phyloP scores from a whole-genome alignment of 37 sponge, comb jelly and placozoan species.

The Cliona cf. orientalis region DNA sequence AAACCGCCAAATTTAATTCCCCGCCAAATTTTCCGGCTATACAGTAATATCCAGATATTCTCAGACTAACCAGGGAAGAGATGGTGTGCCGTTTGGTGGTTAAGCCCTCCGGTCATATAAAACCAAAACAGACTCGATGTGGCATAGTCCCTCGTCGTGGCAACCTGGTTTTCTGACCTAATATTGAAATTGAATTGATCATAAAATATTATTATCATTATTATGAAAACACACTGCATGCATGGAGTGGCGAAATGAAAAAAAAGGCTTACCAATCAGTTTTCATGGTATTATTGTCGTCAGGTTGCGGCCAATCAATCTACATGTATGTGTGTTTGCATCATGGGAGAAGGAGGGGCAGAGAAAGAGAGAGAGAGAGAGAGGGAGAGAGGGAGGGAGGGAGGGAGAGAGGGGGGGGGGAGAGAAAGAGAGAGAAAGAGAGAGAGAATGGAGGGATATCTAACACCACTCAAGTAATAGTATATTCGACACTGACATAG shows the following conservation, averaged over 20 bases:
- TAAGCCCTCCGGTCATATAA: conserved; percentile 40
- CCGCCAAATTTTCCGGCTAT: no score
- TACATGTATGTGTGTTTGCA: background rate
- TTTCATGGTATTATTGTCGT: background rate
- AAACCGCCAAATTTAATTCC: no score
- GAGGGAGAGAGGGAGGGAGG: no score
- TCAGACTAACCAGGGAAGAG: conserved; percentile 52
- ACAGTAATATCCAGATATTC: no score
- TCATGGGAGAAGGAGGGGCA: background rate
- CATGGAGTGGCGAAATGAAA: no score
- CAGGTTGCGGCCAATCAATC: background rate
- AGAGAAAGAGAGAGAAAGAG: no score
- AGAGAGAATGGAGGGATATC: no score
- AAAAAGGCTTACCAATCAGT: background rate
- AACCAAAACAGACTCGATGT: conserved; percentile 45
- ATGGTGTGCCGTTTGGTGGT: conserved; percentile 62
- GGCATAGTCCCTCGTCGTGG: conserved; percentile 8
- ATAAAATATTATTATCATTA: no score
- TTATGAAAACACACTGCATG: no score
- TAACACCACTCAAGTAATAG: no score
- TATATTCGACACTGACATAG: no score
- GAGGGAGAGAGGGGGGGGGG: no score
- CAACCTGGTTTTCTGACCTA: background rate
- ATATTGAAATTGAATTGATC: background rate
- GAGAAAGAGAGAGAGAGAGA: background rate